Evolutionary conservation across 2,888 invertebrate genomes (phyloP).

Genomic region (Philopedon plagiatum): DNA sequence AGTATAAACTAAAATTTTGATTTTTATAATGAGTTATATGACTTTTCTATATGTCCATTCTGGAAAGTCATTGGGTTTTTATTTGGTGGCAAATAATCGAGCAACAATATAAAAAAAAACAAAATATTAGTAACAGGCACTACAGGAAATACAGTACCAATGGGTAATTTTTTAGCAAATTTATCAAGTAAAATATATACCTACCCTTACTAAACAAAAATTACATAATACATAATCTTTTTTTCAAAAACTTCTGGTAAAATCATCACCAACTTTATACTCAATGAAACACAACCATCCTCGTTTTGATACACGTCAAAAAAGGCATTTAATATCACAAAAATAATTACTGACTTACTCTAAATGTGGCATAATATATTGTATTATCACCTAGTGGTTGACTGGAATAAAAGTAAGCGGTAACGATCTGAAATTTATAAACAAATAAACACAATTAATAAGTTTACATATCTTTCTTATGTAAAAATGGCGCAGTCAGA

Average conservation of each 20-base stretch:
- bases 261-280: slow-evolving; percentile 7
- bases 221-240: slow-evolving; percentile 1
- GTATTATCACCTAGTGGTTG: slow-evolving; percentile 30
- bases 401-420: slow-evolving; percentile 38
- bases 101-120: too few relatives aligned
- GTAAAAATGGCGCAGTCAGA: too few relatives aligned
- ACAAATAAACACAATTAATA: not conserved
- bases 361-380: slow-evolving; percentile 22
- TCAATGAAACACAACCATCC: slow-evolving; percentile 36
- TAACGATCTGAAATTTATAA: slow-evolving; percentile 31
- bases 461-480: too few relatives aligned
- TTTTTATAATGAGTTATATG: too few relatives aligned
- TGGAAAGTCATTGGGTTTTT: too few relatives aligned
- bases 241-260: not conserved
- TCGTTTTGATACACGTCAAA: slow-evolving; percentile 47
- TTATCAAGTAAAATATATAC: not conserved
- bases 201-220: not conserved
- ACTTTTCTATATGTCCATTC: too few relatives aligned
- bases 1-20: too few relatives aligned
- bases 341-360: slow-evolving; percentile 26
- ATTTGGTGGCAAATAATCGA: too few relatives aligned
- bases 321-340: slow-evolving; percentile 51
- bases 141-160: too few relatives aligned
- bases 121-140: too few relatives aligned
- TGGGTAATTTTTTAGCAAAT: too few relatives aligned